phyloP scores from a whole-genome alignment of 2,888 invertebrate species.

The Dicyrtoma fusca region DNA sequence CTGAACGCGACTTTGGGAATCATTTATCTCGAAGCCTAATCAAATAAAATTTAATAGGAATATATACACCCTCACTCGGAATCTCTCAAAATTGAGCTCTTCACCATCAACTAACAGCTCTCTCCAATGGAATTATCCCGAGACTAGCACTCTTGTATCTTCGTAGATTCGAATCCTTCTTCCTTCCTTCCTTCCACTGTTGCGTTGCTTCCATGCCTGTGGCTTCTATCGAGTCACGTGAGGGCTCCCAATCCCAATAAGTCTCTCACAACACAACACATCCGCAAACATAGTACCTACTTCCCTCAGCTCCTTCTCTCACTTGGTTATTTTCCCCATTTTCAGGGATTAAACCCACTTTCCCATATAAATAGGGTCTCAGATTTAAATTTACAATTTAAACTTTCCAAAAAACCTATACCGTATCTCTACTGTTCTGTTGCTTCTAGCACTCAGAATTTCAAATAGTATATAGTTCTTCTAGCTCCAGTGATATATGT shows the following conservation, averaged over 20 bases:
- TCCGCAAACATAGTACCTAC: background rate
- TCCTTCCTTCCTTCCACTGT: no score
- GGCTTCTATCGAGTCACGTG: slow-evolving; percentile 9
- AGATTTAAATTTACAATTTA: no score
- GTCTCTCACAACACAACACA: no score
- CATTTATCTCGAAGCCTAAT: slow-evolving; percentile 35
- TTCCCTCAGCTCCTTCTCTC: slow-evolving; percentile 10
- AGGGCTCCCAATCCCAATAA: background rate
- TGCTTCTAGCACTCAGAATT: no score
- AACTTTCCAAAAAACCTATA: no score
- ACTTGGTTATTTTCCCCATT: slow-evolving; percentile 8
- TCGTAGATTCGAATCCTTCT: background rate
- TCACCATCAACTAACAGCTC: no score
- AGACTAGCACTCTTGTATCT: background rate
- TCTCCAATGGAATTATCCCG: no score
- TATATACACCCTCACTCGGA: slow-evolving; percentile 1
- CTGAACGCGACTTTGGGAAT: slow-evolving; percentile 30
- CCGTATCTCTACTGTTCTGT: no score
- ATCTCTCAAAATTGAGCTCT: background rate
- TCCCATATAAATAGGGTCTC: no score
- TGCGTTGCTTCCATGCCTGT: no score
- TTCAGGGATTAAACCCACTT: slow-evolving; percentile 3
- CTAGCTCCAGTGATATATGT: no score
- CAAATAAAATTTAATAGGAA: slow-evolving; percentile 37
- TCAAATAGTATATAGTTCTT: no score